Base-by-base conservation (phyloP, 2,797 vertebrate genomes). In the Schizothorax lantsangensis region DNA sequence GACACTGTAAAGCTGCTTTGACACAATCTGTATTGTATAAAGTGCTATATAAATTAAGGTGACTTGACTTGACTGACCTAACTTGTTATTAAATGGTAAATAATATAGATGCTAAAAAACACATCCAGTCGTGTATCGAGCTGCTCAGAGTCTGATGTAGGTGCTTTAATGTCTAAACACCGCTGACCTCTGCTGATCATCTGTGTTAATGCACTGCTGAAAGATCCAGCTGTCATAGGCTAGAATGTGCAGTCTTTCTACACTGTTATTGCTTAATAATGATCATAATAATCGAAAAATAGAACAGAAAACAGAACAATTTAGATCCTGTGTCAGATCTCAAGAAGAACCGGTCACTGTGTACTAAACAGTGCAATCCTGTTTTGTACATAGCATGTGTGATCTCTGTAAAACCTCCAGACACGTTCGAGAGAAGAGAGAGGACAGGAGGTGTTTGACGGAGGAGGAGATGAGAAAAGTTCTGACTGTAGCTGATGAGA, bases 81-180 rank as follows among this genome's bases (percentile, higher is more conserved):
- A 95, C 94, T 93, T 93, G 91, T 93, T 92, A 93, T 95, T 93
- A 95, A 93, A 93, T 94, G 94, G 92, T 92, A 95, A 95, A 95
- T 95, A 95, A 94, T 93, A 93, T 92, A 93, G 93, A 91, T 92
- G 91, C 92, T 94, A 43, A 92, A 95, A 95, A 94, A 93, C 93
- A 94, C 92, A 94, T 94, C 81, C 87, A 90, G 91, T 94, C n/a
- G 94, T 95, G 94, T 95, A 94, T 92, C 94, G 93, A 88, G 89
- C 71, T 88, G 81, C 81, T 92, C 89, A 94, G 89, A 90, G 91
- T 91, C 90, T 92, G 71, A 69, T 47, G 15, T 12, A 86, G 78
- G 91, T 90, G 77, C 84, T 47, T 80, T 83, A 91, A 64, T 83
- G 73, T 88, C 84, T 71, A 85, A 81, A 74, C 89, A 45, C 64